Evolutionary conservation across 2,888 invertebrate genomes (phyloP), one percentile per base, ranked within the genome.

Genomic region (Schizotus pectinicornis): DNA sequence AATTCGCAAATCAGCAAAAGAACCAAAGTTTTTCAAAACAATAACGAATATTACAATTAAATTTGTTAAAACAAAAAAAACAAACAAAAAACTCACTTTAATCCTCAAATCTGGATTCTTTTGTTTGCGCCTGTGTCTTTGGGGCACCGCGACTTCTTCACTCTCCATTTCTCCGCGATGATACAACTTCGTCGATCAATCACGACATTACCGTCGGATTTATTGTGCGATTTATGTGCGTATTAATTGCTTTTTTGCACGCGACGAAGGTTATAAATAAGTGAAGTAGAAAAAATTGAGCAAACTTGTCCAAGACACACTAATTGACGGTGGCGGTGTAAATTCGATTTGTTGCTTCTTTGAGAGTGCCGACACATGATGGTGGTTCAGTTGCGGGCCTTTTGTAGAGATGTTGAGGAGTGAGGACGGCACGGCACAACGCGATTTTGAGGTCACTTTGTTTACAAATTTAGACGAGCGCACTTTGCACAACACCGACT

Each of bases 71-170:
- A 35, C 35, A 2, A 35, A 35, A 35, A 35, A 33, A 6, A n/a
- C n/a, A n/a, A n/a, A 7, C 33, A 33, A 33, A 35, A 9, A 1
- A 63, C 65, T 61, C 59, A 69, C 69, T 67, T 69, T 64, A 7
- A 62, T 47, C 60, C 64, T 69, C 37, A 59, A 51, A 41, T 65
- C 65, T 3, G 61, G 47, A 39, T 62, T 60, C 60, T 65, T 67
- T 61, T 61, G 63, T 62, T 64, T 69, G 14, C 69, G 67, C 45
- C 64, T 69, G 32, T 65, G 65, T 31, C 69, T 57, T 59, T 68
- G 60, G 39, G 67, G 65, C 30, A 65, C 60, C 1, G 59, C 47
- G 33, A 68, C 59, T 66, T 67, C 65, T 34, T 59, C 60, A 5
- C 5, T 22, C 49, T 69, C 67, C 69, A 69, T 69, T 43, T 46